Evolutionary conservation across 53 echinoderm and acorn worm species (phyloP), one percentile per base, ranked within the genome.

Genomic region (Temnopleurus reevesii): DNA sequence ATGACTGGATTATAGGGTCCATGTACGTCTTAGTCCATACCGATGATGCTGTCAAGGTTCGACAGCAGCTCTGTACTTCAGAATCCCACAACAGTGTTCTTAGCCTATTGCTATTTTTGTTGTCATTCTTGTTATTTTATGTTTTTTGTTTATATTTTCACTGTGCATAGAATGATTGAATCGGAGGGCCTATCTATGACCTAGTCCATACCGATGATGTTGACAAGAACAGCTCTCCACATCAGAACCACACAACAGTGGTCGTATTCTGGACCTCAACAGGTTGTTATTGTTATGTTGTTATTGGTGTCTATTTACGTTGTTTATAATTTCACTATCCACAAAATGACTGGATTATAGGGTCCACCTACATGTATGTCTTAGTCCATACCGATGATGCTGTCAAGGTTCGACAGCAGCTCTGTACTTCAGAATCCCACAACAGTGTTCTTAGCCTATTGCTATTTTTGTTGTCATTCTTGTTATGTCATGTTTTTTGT

Each of bases 171-270:
- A 91, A 76, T 90, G 99, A 99, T 44, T 99, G 99, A 96, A 91
- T 99, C 10, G 95, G 95, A 5, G 94, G 93, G 8, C 94, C 96
- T 25, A 53, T 99, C 64, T 99, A 93, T 94, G 99, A 99, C 18
- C 91, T 99, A 23, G 92, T 99, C 25, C 99, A 99, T 71, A 93
- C 96, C 4, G 99, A 99, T 89, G 99, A 99, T 89, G 77, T 92
- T 8, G 99, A 99, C 45, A 99, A 99, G 99, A 96, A 57, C 99
- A 99, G 59, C 82, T 99, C 9, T 99, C 99, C 18, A 99, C 99
- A 53, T 83, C 99, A 28, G 99, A 99, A 87, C 94, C 99, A 45
- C 99, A 96, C 64, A 99, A 90, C 76, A 96, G 94, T 44, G 99
- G 99, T 9, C 89, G 99, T 21, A 99, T 96, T 46, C 89, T 99